Conservation (phyloP, 2,888 invertebrate genomes). For the Drosophila yooni region DNA sequence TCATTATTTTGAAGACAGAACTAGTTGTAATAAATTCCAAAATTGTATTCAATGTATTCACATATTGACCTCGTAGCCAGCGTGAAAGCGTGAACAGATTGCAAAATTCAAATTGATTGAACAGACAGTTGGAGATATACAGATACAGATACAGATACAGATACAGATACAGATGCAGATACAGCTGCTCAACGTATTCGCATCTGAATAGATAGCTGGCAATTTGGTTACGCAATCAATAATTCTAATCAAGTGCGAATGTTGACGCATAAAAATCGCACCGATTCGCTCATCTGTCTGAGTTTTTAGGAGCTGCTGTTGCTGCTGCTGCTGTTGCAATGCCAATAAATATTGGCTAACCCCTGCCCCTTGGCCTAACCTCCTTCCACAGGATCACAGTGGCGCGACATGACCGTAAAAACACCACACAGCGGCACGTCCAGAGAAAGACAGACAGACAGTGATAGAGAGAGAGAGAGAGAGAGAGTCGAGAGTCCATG, state of each 20-base stretch:
- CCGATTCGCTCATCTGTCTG: conserved; percentile 59
- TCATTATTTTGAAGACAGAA: neutral
- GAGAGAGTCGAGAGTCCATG: conserved; percentile 49
- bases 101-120: conserved; percentile 25
- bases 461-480: no score
- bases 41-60: conserved; percentile 1
- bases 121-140: conserved; percentile 3
- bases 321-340: conserved; percentile 15
- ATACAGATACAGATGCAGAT: neutral
- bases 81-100: conserved; percentile 28
- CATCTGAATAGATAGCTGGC: conserved; percentile 53
- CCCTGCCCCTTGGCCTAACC: neutral
- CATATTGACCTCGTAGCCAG: conserved; percentile 1
- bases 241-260: conserved; percentile 82
- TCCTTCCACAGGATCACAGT: conserved; percentile 4
- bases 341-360: conserved; percentile 56
- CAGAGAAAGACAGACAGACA: conserved; percentile 17
- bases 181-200: conserved; percentile 15
- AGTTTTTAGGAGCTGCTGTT: conserved; percentile 36
- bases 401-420: conserved; percentile 73
- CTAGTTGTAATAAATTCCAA: conserved; percentile 1
- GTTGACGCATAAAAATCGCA: conserved; percentile 73
- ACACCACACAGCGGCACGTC: conserved; percentile 66
- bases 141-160: neutral
- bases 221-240: conserved; percentile 75